These are phyloP conservation scores for Drosophila ficusphila DNA, from an alignment of 1,140 invertebrate species.

Conservation along the genomic window DNA sequence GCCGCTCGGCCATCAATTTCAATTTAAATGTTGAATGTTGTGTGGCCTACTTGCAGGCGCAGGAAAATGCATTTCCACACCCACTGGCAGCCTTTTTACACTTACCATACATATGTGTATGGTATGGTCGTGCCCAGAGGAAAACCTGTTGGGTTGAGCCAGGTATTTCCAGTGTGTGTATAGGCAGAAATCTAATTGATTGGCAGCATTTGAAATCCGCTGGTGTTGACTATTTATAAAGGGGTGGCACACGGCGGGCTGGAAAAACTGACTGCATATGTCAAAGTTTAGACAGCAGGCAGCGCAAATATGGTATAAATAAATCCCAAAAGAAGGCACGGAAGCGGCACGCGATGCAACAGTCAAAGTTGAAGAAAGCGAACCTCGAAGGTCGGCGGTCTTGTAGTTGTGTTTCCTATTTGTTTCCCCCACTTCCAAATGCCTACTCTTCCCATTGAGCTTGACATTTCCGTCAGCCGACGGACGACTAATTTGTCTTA, in stretches of 20 bases:
- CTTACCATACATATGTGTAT: background rate
- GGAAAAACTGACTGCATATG: conserved; percentile 58
- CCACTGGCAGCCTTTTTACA: background rate
- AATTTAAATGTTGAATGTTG: conserved; percentile 71
- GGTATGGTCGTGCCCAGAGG: conserved; percentile 2
- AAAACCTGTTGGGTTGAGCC: conserved; percentile 59
- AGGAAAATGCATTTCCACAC: conserved; percentile 12
- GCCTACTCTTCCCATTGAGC: conserved; percentile 27
- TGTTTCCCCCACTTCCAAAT: conserved; percentile 12
- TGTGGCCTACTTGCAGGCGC: conserved; percentile 57
- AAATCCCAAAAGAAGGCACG: conserved; percentile 11
- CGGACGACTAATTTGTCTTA: conserved; percentile 69
- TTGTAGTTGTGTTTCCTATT: conserved; percentile 49
- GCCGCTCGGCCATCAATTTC: conserved; percentile 72
- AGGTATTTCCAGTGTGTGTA: conserved; percentile 14
- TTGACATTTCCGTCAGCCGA: conserved; percentile 63
- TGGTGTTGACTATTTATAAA: conserved; percentile 59
- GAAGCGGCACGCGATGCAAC: conserved; percentile 59
- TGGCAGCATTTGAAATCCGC: conserved; percentile 42
- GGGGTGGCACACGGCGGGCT: background rate
- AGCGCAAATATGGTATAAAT: conserved; percentile 75
- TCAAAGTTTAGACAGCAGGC: conserved; percentile 74
- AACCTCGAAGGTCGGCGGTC: conserved; percentile 61
- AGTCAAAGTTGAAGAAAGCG: conserved; percentile 8
- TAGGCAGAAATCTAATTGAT: conserved; percentile 73